Base-by-base conservation (phyloP, 2,888 invertebrate genomes). In the Neocrepidodera transversa region DNA sequence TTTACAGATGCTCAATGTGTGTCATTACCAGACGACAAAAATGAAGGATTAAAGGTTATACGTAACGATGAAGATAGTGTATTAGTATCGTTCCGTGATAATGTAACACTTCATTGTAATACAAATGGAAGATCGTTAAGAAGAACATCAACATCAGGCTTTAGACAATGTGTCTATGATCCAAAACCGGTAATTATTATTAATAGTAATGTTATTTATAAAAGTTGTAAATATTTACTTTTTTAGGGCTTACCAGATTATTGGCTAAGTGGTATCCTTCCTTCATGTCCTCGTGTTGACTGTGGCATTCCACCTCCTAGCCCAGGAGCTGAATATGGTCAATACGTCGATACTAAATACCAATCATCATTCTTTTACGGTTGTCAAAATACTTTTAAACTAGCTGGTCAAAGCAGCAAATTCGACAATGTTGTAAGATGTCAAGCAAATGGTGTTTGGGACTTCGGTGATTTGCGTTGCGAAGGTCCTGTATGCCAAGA, bases 401-500 rank as follows among this genome's bases (percentile, higher is more conserved):
- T 95, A 11, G 94, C 93, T 14, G 96, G 96, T 1, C 94, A 96
- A 81, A 94, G 95, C 1, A 91, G 89, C 65, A 89, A 91, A 70
- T 91, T 95, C 68, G 95, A 97, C 73, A 94, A 94, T 75, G 91
- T 93, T 8, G 97, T 98, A 0, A 84, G 91, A 63, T 97, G 97
- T 79, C 91, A 92, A 81, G 89, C 90, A 0, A 95, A 95, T 74
- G 94, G 95, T 1, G 90, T 92, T 62, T 98, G 98, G 98, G 97
- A 97, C 82, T 96, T 97, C 77, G 97, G 97, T 20, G 95, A 95
- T 76, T 83, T 98, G 48, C 83, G 94, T 52, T 98, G 98, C 75
- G 96, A 97, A 82, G 97, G 97, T 14, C 97, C 97, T 2, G 96
- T 97, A 1, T 97, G 97, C 77, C 92, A 93, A 78, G 97, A 97